Evolutionary conservation across 2,113 vertebrate species (phyloP), one percentile per base, ranked within the genome.

Genomic region (Antennarius striatus): DNA sequence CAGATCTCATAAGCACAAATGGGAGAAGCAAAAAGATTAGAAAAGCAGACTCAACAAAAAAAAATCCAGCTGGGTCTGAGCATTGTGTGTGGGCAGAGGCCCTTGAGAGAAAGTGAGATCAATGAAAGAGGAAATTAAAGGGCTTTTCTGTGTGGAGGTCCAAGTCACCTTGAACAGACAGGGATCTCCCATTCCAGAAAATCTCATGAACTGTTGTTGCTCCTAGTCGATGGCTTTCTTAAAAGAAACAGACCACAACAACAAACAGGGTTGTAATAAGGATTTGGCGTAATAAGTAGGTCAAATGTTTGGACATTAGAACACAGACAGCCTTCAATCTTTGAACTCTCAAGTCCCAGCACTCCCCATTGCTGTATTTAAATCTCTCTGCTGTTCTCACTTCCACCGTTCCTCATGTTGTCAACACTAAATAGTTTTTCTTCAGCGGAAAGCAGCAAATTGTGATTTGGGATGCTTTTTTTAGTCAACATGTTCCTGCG

Each of bases 121-220:
- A 76, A 75, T 61, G 62, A 57, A 72, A 65, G 71, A 82, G 59
- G 73, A 83, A 77, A 77, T 83, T 63, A 81, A 85, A 81, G 75
- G 57, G 62, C 68, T 82, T 82, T 64, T 82, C 75, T 57, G 17
- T 43, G 30, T 46, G 63, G 64, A 79, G 71, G 57, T 77, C 63
- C 52, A 64, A 74, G 57, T 60, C 72, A 69, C 72, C 63, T 56
- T 71, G 36, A 36, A 36, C 48, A 66, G 36, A 63, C 22, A 59
- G 50, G 56, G 57, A 63, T 71, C 61, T 77, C 49, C 67, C 29
- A 14, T 65, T 63, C 65, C 43, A 48, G 77, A 57, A 80, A 75
- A 64, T 73, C 67, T 56, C 46, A 29, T 17, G 10, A 15, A 58
- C 32, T 16, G 5, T 11, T 36, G 32, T 7, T 36, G 32, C 32